Percentiles rank a stretch among this genome's conserved stretches.
These are phyloP conservation scores for Strigamia transsilvanica DNA, from an alignment of 2,888 invertebrate species.

Conservation along the genomic window DNA sequence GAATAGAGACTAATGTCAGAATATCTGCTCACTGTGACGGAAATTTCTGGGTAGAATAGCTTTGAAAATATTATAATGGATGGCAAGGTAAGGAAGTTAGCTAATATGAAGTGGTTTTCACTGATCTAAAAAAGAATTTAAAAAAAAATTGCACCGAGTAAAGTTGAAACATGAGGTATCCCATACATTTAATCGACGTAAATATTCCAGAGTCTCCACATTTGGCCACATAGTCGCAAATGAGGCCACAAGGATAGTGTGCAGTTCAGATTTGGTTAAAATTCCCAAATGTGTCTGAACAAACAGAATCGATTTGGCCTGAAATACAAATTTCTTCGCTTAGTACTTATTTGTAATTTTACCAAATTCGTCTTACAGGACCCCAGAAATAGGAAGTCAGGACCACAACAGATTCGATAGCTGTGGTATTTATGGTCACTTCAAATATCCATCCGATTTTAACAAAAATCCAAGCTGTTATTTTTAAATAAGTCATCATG, in stretches of 20 bases:
- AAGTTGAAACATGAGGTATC: no score
- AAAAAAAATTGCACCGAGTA: no score
- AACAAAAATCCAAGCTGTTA: neutral
- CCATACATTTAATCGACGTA: neutral
- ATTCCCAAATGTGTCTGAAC: constrained; percentile 13
- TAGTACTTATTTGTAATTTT: neutral
- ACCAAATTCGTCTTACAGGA: neutral
- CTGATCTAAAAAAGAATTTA: neutral
- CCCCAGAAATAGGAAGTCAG: neutral
- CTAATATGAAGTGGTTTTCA: neutral
- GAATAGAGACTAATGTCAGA: constrained; percentile 40
- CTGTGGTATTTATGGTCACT: neutral
- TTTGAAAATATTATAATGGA: neutral
- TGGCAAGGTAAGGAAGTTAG: neutral
- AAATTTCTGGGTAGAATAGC: constrained; percentile 7
- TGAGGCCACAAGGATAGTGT: neutral
- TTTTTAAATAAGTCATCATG: neutral
- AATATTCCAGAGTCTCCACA: neutral
- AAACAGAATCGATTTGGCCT: neutral
- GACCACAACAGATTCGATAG: neutral
- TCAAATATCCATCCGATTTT: constrained; percentile 1
- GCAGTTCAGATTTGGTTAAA: constrained; percentile 6
- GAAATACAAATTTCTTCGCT: neutral
- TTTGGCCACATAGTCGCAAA: constrained; percentile 1
- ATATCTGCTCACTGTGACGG: constrained; percentile 13